Base-by-base conservation (phyloP, 2,797 vertebrate genomes). In the Chaunax sp. region DNA sequence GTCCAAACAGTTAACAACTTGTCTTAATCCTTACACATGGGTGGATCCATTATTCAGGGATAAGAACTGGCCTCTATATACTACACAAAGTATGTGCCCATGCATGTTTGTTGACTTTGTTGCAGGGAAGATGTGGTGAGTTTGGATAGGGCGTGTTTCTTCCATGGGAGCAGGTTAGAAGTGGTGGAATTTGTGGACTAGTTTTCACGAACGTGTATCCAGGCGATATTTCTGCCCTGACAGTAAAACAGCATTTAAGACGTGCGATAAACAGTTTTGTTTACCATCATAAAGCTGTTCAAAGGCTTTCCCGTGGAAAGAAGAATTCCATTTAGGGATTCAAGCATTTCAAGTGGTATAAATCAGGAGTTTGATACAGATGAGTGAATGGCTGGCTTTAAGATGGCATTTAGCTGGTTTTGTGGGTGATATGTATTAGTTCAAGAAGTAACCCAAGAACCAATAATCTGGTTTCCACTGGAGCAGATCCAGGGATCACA, bases 61-160 rank as follows among this genome's bases (percentile, higher is more conserved):
- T 85, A 72, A 81, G 50, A 89, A 71, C 70, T 59, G 68, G 77
- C 76, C 72, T 84, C 72, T 84, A 83, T 75, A 64, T 83, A 87
- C 82, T 73, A 64, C 65, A 82, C 70, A 71, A 16, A 74, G 78
- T 90, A 84, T 88, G 78, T 85, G 87, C 82, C 89, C 77, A 62
- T 87, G 75, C 89, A 88, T 80, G 90, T 90, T 89, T 87, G 85
- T 90, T 92, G 87, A 89, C 79, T 83, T 84, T 90, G 76, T 86
- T 74, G 74, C 70, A 71, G 57, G 68, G 80, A 85, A 78, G 78
- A 86, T 91, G 82, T 78, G 89, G 86, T 89, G 74, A 90, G 78
- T 76, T 75, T 77, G 83, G 73, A 87, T 82, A 80, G 73, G 69
- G 68, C 86, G 86, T 78, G 81, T 67, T 90, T 90, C 82, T 76